Conservation (phyloP, 2,888 invertebrate species). For the Drosophila recens region DNA sequence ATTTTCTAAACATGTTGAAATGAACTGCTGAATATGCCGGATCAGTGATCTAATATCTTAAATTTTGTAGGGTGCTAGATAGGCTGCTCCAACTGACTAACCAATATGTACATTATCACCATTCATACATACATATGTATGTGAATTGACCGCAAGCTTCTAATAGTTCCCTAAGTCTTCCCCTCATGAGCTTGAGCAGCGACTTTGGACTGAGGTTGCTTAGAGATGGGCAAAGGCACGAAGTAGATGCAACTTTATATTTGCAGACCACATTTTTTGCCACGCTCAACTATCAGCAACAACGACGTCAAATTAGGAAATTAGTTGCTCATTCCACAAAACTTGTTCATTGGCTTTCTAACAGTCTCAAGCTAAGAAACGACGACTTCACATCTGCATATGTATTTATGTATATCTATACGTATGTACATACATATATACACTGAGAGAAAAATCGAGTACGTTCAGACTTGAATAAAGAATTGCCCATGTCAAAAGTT, state of each 20-base stretch:
- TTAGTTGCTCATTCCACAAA: conserved; percentile 73
- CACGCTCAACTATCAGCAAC: conserved; percentile 40
- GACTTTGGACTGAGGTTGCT: background rate
- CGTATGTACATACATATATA: background rate
- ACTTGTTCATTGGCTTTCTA: conserved; percentile 80
- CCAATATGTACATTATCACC: no score
- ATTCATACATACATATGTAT: conserved; percentile 1
- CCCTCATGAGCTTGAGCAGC: background rate
- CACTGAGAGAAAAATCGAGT: background rate
- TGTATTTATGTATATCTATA: background rate
- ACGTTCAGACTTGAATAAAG: no score
- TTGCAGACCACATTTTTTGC: conserved; percentile 26
- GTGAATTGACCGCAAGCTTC: conserved; percentile 8
- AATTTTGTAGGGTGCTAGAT: background rate
- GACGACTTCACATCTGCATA: conserved; percentile 50
- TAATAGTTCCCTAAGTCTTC: conserved; percentile 9
- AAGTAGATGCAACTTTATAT: conserved; percentile 18
- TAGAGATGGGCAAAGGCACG: background rate
- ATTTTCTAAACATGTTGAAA: conserved; percentile 23
- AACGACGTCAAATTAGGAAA: conserved; percentile 74
- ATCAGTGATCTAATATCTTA: conserved; percentile 22
- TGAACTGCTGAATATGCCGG: conserved; percentile 29
- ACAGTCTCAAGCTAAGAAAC: conserved; percentile 30
- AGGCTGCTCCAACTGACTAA: conserved; percentile 26
- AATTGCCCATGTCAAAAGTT: no score